Conservation (phyloP, 2,888 invertebrate genomes). For the Apotomis betuletana region DNA sequence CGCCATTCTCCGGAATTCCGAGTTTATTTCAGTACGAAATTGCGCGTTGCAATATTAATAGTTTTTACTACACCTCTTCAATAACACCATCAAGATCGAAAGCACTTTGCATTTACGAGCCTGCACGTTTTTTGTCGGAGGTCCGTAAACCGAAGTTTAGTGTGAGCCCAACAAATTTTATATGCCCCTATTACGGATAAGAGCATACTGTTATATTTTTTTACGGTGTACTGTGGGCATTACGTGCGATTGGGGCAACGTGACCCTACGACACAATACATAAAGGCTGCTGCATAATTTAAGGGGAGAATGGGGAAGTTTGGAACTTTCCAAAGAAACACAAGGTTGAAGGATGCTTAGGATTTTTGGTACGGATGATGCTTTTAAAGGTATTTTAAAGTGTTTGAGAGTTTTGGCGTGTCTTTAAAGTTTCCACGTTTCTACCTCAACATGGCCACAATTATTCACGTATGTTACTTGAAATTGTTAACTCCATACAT, state of each 20-base stretch:
- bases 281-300: slow-evolving; percentile 40
- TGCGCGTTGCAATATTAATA: slow-evolving; percentile 32
- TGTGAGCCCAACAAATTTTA: slow-evolving; percentile 54
- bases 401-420: not conserved
- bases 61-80: slow-evolving; percentile 34
- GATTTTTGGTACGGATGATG: not conserved
- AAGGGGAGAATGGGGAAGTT: slow-evolving; percentile 23
- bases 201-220: slow-evolving; percentile 53
- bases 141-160: slow-evolving; percentile 48
- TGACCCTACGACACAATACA: slow-evolving; percentile 38
- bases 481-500: too few species aligned
- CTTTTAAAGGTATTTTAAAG: slow-evolving; percentile 1
- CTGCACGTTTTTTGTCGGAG: slow-evolving; percentile 25
- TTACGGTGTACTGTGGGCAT: slow-evolving; percentile 52
- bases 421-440: not conserved
- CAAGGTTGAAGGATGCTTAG: slow-evolving; percentile 19
- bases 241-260: slow-evolving; percentile 43
- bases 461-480: too few species aligned
- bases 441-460: too few species aligned
- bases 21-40: not conserved
- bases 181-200: slow-evolving; percentile 50
- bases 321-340: slow-evolving; percentile 12
- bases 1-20: too few species aligned
- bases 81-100: slow-evolving; percentile 37
- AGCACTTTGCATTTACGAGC: slow-evolving; percentile 42